Evolutionary conservation across 2,888 invertebrate species (phyloP), one percentile per base, ranked within the genome.

Genomic region (Drosophila anomalata): DNA sequence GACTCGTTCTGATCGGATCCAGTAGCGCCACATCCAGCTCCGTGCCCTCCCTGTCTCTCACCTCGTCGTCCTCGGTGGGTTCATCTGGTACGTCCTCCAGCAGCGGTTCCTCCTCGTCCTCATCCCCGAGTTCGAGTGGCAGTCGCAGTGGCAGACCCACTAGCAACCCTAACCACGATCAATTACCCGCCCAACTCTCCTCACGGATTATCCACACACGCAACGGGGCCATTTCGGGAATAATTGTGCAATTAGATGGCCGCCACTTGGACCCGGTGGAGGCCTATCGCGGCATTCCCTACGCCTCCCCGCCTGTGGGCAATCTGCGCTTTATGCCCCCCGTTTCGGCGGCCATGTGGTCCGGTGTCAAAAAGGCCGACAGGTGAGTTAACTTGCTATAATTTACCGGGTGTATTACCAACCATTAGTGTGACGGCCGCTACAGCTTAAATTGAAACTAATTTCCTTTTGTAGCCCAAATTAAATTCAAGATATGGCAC

Each of bases 311-410:
- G 22, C 98, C 98, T 33, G 93, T 96, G 46, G 97, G 97, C 6
- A 95, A 95, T 63, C 93, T 98, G 69, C 94, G 99, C 67, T 99
- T 99, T 92, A 98, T 98, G 97, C 98, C 98, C 11, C 98, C 98
- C 20, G 97, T 98, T 22, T 97, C 96, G 68, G 97, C 97, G 26
- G 96, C 97, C 57, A 95, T 97, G 90, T 97, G 98, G 98, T 95
- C 95, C 60, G 97, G 97, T 41, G 96, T 97, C 46, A 96, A 96
- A 91, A 95, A 96, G 81, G 97, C 97, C 73, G 97, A 97, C 91
- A 93, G 94, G 85, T 92, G 84, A 90, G 89, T 89, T 72, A 55
- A 50, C 14, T 57, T 9, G 14, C 39, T 36, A 52, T 1, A 22
- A 20, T 17, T n/a, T 24, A 22, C 2, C 9, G 17, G 41, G 41